Evolutionary conservation across 1,140 invertebrate species (phyloP), one percentile per base, ranked within the genome.

Genomic region (Nixonia krombeini): DNA sequence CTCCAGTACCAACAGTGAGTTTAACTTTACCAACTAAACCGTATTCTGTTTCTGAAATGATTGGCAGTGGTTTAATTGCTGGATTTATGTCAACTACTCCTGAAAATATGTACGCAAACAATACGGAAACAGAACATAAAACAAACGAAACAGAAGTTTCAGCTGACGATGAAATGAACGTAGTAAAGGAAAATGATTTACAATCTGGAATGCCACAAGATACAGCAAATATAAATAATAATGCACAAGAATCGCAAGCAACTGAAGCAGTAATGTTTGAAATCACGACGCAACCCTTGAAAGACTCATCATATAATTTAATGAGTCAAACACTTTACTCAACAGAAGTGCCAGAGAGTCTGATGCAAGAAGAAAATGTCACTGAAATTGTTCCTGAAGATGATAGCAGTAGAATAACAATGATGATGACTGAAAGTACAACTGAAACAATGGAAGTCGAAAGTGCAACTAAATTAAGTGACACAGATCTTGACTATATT

Each of bases 1-100:
- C 38, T 4, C 42, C 74, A 8, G 18, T 51, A 0, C 5, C 37
- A 5, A 29, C 66, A 4, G 58, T 53, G 0, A 1, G 29, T 2
- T 59, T 77, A 13, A 64, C 52, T 1, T 47, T 79, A 31, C 75
- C 80, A 4, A 41, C 53, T 2, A 42, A 69, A 7, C 23, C 38
- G 13, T 47, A 69, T 35, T 72, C 47, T 38, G 38, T 58, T n/a
- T 12, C 46, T 4, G 52, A 69, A 4, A 76, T 75, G 16, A 67
- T 82, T 9, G 80, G 71, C 2, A 84, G 82, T 58, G 72, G 78
- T 23, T 53, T 84, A 0, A 82, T 83, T 18, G 81, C 82, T 15
- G 80, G 80, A 56, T 78, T 71, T 21, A 16, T 53, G 6, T 12
- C 47, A 37, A 59, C 13, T 31, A 55, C 35, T 16, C 15, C 35